Conservation (phyloP, 1,140 invertebrate species). For the Drosophila grimshawi region DNA sequence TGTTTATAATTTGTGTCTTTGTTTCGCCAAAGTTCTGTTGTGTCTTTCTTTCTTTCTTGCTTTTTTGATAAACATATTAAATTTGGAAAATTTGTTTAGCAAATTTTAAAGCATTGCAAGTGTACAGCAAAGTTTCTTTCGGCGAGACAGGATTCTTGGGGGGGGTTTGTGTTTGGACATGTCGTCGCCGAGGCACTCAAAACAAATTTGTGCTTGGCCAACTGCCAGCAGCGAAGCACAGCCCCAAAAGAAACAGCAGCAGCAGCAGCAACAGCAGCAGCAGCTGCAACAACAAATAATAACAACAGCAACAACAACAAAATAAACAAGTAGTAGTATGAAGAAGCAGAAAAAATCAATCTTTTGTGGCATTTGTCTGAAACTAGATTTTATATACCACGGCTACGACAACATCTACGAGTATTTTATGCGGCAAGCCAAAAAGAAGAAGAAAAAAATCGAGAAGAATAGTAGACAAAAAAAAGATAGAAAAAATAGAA, state of each 20-base stretch:
- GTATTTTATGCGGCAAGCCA: constrained; percentile 63
- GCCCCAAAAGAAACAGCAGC: constrained; percentile 57
- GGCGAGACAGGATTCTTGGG: background rate
- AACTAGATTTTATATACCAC: constrained; percentile 63
- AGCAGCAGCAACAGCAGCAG: constrained; percentile 4
- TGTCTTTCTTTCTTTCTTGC: constrained; percentile 3
- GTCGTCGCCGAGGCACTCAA: constrained; percentile 73
- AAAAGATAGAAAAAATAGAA: constrained; percentile 23
- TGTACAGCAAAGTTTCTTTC: constrained; percentile 2
- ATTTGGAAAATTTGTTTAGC: constrained; percentile 39
- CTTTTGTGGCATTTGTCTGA: constrained; percentile 74
- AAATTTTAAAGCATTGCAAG: constrained; percentile 44
- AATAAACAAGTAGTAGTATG: constrained; percentile 47
- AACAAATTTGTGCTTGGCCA: constrained; percentile 72
- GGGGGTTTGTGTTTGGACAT: constrained; percentile 55
- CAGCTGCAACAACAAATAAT: constrained; percentile 47
- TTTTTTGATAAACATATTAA: constrained; percentile 45
- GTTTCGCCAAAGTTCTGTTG: constrained; percentile 22
- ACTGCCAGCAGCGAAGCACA: constrained; percentile 50
- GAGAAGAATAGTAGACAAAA: constrained; percentile 28
- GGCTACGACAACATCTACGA: constrained; percentile 53
- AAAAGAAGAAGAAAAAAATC: constrained; percentile 35
- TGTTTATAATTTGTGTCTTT: constrained; percentile 38
- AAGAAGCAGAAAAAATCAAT: constrained; percentile 60
- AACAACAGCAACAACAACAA: constrained; percentile 59